A percentile compares a stretch with the other conserved stretches of the same genome.
phyloP scores from a whole-genome alignment of 2,797 vertebrate genomes.

The Heterohyrax brucei region DNA sequence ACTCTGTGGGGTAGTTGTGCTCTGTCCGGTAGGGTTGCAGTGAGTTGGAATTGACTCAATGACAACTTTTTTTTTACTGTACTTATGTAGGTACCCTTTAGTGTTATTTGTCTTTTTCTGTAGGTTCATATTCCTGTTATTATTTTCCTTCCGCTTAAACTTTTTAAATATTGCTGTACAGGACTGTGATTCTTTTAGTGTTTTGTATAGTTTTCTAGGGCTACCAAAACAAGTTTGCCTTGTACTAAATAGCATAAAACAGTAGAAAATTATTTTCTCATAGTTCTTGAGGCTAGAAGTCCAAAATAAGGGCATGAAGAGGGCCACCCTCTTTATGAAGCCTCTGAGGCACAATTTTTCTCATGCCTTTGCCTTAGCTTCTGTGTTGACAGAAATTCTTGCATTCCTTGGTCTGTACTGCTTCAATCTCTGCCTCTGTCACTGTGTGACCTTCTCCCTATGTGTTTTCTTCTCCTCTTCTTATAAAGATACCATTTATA shows the following conservation, averaged over 20 bases:
- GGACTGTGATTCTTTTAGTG: not conserved
- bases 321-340: not conserved
- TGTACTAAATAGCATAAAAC: not conserved
- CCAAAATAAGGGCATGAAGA: not conserved
- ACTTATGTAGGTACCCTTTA: not conserved
- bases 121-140: not conserved
- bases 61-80: not conserved
- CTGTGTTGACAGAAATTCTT: not conserved
- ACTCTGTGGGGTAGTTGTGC: no score
- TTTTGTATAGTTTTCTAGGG: not conserved
- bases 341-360: not conserved
- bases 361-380: not conserved
- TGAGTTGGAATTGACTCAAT: no score
- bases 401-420: no score
- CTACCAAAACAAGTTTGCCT: not conserved
- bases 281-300: not conserved
- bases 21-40: no score
- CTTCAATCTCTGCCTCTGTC: no score
- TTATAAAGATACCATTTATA: no score
- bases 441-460: no score
- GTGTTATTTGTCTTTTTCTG: not conserved
- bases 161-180: not conserved
- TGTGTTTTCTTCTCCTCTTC: no score
- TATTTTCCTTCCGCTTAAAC: not conserved
- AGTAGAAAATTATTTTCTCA: not conserved